Percentiles rank a stretch among this genome's conserved stretches.
phyloP scores from a whole-genome alignment of 2,797 vertebrate species.

The Acanthurus tractus region DNA sequence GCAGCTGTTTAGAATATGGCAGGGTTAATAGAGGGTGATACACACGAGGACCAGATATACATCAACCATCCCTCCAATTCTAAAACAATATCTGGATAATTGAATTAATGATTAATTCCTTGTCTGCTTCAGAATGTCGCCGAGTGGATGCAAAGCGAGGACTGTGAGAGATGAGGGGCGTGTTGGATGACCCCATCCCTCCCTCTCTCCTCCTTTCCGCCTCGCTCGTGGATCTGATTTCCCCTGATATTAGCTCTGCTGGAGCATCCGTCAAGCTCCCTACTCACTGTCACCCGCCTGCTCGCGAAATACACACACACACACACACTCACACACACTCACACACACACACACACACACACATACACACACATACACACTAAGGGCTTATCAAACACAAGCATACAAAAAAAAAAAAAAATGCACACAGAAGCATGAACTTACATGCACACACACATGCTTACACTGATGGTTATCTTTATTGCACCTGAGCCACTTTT shows the following conservation, averaged over 20 bases:
- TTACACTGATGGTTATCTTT: constrained; percentile 23
- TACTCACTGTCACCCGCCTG: constrained; percentile 28
- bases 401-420: neutral
- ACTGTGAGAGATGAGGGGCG: constrained; percentile 42
- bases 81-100: constrained; percentile 65
- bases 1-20: constrained; percentile 56
- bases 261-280: constrained; percentile 66
- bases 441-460: neutral
- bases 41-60: constrained; percentile 35
- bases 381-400: neutral
- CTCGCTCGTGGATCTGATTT: constrained; percentile 69
- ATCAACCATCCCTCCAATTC: constrained; percentile 48
- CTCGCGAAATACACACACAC: constrained; percentile 13
- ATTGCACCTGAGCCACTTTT: constrained; percentile 56
- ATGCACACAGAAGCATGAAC: neutral
- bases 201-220: constrained; percentile 10
- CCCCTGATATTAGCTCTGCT: constrained; percentile 67
- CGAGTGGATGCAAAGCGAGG: constrained; percentile 29
- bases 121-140: constrained; percentile 35
- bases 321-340: constrained; percentile 16
- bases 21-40: constrained; percentile 60
- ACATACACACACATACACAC: constrained; percentile 18
- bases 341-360: constrained; percentile 18
- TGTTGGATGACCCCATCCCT: constrained; percentile 51
- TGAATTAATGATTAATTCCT: constrained; percentile 63